Evolutionary conservation across 1,140 invertebrate species (phyloP), one percentile per base, ranked within the genome.

Genomic region (Drosophila bifasciata): DNA sequence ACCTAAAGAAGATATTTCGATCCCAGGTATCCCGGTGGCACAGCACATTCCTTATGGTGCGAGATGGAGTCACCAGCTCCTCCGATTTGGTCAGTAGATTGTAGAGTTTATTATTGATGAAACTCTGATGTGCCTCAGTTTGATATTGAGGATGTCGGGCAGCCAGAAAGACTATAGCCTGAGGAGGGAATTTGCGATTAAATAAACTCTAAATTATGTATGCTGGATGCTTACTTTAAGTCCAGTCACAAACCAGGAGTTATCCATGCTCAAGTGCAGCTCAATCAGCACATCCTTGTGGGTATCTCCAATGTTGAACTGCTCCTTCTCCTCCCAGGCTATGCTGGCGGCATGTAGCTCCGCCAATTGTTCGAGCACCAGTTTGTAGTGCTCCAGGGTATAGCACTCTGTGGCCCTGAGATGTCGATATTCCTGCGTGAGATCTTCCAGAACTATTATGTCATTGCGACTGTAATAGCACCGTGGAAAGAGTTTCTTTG

Each of bases 11-110:
- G 4, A 95, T 79, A 76, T 95, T 95, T 40, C 94, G 94, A 49
- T 92, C 92, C 94, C 94, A 95, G 2, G 94, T 89, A 90, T 95
- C 93, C 0, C 93, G 92, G 84, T 95, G 95, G 46, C 92, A 93
- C 1, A 94, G 79, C 0, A 94, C 94, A 72, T 94, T 94, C 5
- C 57, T 63, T 4, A 79, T 56, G 5, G 45, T 57, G 11, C 79
- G 90, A 0, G 66, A 79, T 3, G 79, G 67, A 7, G 66, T 76
- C 0, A 73, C 55, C 1, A 92, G 86, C 0, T 78, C 58, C 21
- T 84, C 62, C 1, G 56, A 45, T 49, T 88, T 58, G 0, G 68
- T 51, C 0, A 91, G 71, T 0, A 92, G 55, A 17, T 83, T 41
- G 9, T 83, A 73, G 5, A 92, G 92, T 7, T 88, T 59, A 5